Percentiles rank a stretch among this genome's conserved stretches.
Conservation (phyloP, 1,140 invertebrate genomes). For the Dufourea novaeangliae region DNA sequence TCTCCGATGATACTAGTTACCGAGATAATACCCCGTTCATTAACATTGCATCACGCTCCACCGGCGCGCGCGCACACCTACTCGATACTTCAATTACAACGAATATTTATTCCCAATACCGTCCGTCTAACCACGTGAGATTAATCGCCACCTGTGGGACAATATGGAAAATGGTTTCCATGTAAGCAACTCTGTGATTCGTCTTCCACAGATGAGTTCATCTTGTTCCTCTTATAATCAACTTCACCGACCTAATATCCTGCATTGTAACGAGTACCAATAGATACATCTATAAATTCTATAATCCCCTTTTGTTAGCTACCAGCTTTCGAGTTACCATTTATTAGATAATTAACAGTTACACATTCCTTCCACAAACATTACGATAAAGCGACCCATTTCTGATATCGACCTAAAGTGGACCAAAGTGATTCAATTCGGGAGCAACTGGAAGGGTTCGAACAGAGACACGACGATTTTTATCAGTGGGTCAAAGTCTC, state of each 20-base stretch:
- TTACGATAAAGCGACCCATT: too few relatives aligned
- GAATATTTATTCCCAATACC: constrained; percentile 42
- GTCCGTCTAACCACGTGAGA: constrained; percentile 21
- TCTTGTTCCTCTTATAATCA: too few relatives aligned
- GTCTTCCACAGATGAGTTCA: not conserved
- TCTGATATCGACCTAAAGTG: too few relatives aligned
- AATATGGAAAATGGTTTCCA: constrained; percentile 2
- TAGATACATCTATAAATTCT: not conserved
- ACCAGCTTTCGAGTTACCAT: too few relatives aligned
- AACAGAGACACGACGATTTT: too few relatives aligned
- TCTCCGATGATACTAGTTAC: constrained; percentile 56
- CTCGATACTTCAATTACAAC: constrained; percentile 57
- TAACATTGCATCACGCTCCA: constrained; percentile 64
- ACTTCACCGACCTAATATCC: too few relatives aligned
- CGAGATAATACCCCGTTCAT: constrained; percentile 58
- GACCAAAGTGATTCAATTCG: too few relatives aligned
- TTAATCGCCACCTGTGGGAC: constrained; percentile 40
- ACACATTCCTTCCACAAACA: too few relatives aligned
- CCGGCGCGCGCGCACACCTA: constrained; percentile 42
- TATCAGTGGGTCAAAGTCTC: constrained; percentile 28
- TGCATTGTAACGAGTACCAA: not conserved
- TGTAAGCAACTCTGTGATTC: not conserved
- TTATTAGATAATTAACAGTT: too few relatives aligned
- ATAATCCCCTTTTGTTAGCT: too few relatives aligned
- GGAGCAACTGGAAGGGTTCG: too few relatives aligned